A percentile compares a stretch with the other conserved stretches of the same genome.
phyloP scores from a whole-genome alignment of 2,113 vertebrate species.

The Nothoprocta pentlandii region DNA sequence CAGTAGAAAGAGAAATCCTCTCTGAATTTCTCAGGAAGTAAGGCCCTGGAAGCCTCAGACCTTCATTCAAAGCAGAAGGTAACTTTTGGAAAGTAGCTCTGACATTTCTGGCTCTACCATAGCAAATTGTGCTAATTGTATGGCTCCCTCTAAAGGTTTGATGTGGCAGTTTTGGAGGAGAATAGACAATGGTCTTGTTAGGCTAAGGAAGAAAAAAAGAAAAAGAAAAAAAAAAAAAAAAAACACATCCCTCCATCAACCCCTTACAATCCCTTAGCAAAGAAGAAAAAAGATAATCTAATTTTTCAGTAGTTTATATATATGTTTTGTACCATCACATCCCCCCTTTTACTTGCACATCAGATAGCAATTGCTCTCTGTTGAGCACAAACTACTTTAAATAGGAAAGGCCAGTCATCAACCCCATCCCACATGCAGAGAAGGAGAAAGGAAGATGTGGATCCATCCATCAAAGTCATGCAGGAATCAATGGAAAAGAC shows the following conservation, averaged over 20 bases:
- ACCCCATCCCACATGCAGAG: not conserved
- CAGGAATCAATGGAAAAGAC: not conserved
- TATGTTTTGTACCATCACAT: not conserved
- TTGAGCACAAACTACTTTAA: not conserved
- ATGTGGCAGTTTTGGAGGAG: not conserved
- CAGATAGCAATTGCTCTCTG: not conserved
- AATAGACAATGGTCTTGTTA: not conserved
- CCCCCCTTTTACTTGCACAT: not conserved
- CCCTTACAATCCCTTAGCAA: not conserved
- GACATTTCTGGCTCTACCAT: not conserved
- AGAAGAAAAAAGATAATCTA: not conserved
- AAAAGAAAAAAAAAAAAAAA: not conserved
- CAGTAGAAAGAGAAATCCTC: not conserved
- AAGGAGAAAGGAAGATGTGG: not conserved
- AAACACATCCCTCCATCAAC: not conserved
- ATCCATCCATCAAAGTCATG: not conserved
- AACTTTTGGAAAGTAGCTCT: not conserved
- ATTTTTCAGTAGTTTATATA: not conserved
- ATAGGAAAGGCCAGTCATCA: not conserved
- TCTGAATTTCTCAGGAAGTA: not conserved
- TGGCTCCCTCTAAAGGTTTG: not conserved
- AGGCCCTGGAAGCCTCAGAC: not conserved
- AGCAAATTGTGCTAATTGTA: not conserved
- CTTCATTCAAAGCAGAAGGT: fast-evolving
- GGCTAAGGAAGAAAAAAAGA: not conserved